Evolutionary conservation across 2,888 invertebrate genomes (phyloP), one percentile per base, ranked within the genome.

Genomic region (Temnothorax rugatulus): DNA sequence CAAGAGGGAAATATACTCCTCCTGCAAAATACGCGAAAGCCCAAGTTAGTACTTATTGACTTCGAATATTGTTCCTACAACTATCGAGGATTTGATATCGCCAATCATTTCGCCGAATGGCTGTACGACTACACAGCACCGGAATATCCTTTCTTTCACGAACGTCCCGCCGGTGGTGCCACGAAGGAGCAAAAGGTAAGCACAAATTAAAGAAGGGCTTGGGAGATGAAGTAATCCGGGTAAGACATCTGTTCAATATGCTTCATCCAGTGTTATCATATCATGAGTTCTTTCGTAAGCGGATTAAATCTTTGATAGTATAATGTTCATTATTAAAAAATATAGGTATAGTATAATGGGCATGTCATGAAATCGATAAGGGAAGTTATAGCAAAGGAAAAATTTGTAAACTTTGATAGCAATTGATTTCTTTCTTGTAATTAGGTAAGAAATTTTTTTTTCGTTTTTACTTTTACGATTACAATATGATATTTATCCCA

Each of bases 41-140:
- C 97, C 0, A 96, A 96, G 87, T 95, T 98, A 50, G 97, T 97
- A 21, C 96, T 98, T 44, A 98, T 98, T 92, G 99, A 99, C 94
- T 99, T 98, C 94, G 99, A 99, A 95, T 99, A 99, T 94, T 99
- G 99, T 95, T 98, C 99, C 0, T 99, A 99, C 95, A 99, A 99
- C 94, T 98, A 98, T 94, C 96, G 99, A 74, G 98, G 97, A 0
- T 99, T 99, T 95, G 99, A 99, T 95, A 95, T 99, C 73, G 99
- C 99, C 4, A 99, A 99, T 95, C 99, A 99, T 93, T 99, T 99
- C 94, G 96, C 98, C 87, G 99, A 99, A 94, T 98, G 98, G 98
- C 96, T 96, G 0, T 98, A 98, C 93, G 98, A 99, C 93, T 99
- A 99, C 94, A 98, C 97, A 0, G 96, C 97, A 83, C 96, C 97